phyloP scores from a whole-genome alignment of 2,888 invertebrate species.

The Alsophila aescularia region DNA sequence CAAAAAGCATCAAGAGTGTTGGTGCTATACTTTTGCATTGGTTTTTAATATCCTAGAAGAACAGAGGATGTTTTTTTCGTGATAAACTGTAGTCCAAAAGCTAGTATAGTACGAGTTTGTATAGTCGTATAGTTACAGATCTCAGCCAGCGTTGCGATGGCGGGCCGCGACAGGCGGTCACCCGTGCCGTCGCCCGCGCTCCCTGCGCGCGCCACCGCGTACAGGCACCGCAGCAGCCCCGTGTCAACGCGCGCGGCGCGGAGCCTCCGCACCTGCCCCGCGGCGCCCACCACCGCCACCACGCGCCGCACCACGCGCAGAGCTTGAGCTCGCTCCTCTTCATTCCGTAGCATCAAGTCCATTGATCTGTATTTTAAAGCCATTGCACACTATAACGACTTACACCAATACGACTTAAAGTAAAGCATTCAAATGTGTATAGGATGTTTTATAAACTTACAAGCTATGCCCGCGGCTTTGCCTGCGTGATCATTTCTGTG shows the following conservation, averaged over 20 bases:
- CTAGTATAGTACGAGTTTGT: not conserved
- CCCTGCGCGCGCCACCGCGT: conserved; percentile 91
- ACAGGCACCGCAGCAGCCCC: conserved; percentile 90
- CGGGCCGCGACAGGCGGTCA: conserved; percentile 93
- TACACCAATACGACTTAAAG: too few relatives aligned
- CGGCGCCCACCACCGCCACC: conserved; percentile 75
- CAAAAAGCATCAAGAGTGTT: too few relatives aligned
- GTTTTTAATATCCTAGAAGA: too few relatives aligned
- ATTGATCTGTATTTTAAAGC: conserved; percentile 87
- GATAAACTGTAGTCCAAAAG: too few relatives aligned
- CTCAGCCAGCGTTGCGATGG: conserved; percentile 95
- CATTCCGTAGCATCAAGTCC: conserved; percentile 95
- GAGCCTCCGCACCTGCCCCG: conserved; percentile 88
- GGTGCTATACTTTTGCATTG: too few relatives aligned
- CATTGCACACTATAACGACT: too few relatives aligned
- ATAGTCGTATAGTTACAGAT: conserved; percentile 84
- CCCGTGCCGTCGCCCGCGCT: conserved; percentile 88
- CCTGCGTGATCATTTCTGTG: too few relatives aligned
- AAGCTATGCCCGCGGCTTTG: too few relatives aligned
- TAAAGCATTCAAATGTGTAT: too few relatives aligned
- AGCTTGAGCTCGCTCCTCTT: conserved; percentile 96
- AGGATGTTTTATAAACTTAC: too few relatives aligned
- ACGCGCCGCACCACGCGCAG: conserved; percentile 90
- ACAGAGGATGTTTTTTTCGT: too few relatives aligned
- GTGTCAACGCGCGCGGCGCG: conserved; percentile 88